Percentiles rank a stretch among this genome's conserved stretches.
Evolutionary conservation across 1,140 invertebrate genomes (phyloP).

Genomic region (Sycophila sp.): DNA sequence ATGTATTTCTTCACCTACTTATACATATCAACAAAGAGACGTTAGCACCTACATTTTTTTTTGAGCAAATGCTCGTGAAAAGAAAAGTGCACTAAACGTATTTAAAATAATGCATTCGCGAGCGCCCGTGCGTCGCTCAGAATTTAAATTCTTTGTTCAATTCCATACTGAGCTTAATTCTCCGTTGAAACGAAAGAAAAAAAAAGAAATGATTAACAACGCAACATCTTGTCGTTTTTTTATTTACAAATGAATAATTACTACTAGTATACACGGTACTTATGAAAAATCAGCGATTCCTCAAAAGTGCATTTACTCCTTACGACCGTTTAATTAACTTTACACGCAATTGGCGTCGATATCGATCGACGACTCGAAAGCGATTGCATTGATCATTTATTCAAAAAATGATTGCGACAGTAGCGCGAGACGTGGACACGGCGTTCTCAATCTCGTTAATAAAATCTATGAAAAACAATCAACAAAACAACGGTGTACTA

Average conservation of each 20-base stretch:
- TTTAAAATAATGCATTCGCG: not conserved
- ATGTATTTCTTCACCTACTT: not conserved
- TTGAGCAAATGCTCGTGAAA: conserved; percentile 1
- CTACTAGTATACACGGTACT: not conserved
- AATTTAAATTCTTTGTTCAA: conserved; percentile 6
- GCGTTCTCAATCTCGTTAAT: conserved; percentile 48
- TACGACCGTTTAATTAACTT: conserved; percentile 15
- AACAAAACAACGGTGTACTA: conserved; percentile 64
- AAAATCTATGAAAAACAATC: conserved; percentile 65
- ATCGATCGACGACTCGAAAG: not conserved
- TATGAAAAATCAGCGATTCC: not conserved
- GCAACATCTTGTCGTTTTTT: conserved; percentile 5
- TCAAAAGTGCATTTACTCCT: not conserved
- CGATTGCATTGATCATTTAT: not conserved
- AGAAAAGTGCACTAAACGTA: not conserved
- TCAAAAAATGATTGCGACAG: not conserved
- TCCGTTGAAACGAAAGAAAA: not conserved
- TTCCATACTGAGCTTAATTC: conserved; percentile 12
- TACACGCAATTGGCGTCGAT: not conserved
- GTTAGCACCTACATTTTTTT: conserved; percentile 7
- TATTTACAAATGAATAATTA: conserved; percentile 34
- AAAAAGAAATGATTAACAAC: not conserved
- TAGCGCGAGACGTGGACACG: conserved; percentile 59
- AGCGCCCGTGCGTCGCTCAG: not conserved
- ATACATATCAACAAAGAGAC: conserved; percentile 6